Evolutionary conservation across 2,113 vertebrate genomes (phyloP), one percentile per base, ranked within the genome.

Genomic region (Canis aureus): DNA sequence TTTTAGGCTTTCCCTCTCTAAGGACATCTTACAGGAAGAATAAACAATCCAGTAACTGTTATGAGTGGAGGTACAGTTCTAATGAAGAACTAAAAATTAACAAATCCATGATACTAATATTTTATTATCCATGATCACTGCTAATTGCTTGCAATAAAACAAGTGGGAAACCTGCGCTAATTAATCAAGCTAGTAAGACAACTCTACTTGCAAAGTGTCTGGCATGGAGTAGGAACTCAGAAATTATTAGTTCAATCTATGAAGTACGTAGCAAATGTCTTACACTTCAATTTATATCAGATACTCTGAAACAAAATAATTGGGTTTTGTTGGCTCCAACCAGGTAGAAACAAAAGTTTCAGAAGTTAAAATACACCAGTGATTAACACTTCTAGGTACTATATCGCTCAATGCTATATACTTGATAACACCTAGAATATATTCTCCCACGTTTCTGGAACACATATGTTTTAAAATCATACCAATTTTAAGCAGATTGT

Each of bases 401-500:
- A 29, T 4, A 10, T 32, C 62, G 51, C 89, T 81, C 55, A 97
- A 97, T 78, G 83, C 73, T 25, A 55, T 25, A 74, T 71, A 81
- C 13, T 51, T 51, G 38, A 73, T 59, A 94, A 89, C 74, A 94
- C 15, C 1, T 51, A 86, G 88, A 95, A 88, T 51, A 25, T 12
- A 60, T 6, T 49, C 9, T 92, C 76, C 23, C 7, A 64, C 29
- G 60, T 32, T 43, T 94, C 38, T 69, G 64, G 83, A 96, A 96
- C 15, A 19, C 0, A 60, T 11, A 62, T 74, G 91, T 80, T 16
- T 76, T 51, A 97, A 27, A 64, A 81, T 95, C 99, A 99, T 98
- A 99, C 99, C 99, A 93, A 99, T 99, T 99, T 99, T 99, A 97
- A 99, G 98, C 20, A 99, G 98, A 97, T 99, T 99, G 89, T 98